Evolutionary conservation across 2,888 invertebrate species (phyloP).

Genomic region (Euphydryas editha): DNA sequence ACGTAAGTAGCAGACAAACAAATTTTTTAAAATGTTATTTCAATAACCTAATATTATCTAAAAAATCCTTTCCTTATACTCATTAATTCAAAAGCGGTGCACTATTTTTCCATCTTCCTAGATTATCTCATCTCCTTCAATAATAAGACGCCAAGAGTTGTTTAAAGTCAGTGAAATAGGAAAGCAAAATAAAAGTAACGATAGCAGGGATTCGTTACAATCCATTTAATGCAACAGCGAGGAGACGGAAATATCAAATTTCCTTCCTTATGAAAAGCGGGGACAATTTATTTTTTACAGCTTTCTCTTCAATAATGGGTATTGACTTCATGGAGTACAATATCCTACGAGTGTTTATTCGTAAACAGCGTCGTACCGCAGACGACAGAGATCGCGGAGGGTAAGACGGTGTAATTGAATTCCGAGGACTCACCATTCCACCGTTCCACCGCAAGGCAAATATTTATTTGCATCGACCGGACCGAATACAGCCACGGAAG

Average conservation of each 20-base stretch:
- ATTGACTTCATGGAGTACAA: constrained; percentile 10
- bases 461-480: constrained; percentile 27
- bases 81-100: background rate
- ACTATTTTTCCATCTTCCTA: background rate
- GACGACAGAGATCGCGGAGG: constrained; percentile 7
- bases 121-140: background rate
- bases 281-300: constrained; percentile 17
- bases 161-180: constrained; percentile 1
- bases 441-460: constrained; percentile 4
- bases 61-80: no score
- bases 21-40: no score
- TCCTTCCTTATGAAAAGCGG: constrained; percentile 20
- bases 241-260: constrained; percentile 27
- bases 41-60: no score
- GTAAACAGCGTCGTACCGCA: background rate
- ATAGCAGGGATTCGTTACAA: constrained; percentile 22
- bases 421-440: background rate
- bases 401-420: constrained; percentile 30
- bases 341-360: constrained; percentile 10
- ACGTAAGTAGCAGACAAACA: no score
- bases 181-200: constrained; percentile 13
- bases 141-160: constrained; percentile 7
- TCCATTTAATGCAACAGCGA: constrained; percentile 22
- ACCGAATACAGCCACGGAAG: constrained; percentile 5
- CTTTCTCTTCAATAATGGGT: constrained; percentile 1